Base-by-base conservation (phyloP, 2,888 invertebrate genomes). In the Cacoxenus indagator region DNA sequence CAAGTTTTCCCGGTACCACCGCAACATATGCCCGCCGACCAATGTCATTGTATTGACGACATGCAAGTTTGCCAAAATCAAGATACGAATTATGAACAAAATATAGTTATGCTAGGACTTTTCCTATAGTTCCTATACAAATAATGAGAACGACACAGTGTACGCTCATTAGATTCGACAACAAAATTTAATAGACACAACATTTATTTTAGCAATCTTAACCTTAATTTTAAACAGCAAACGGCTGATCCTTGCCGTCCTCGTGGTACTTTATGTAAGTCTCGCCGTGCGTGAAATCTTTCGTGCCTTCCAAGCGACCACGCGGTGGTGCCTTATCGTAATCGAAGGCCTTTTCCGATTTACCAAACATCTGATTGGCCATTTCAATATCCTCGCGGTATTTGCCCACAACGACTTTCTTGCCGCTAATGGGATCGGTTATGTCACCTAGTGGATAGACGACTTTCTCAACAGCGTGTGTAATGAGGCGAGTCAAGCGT, bases 401-500 rank as follows among this genome's bases (percentile, higher is more conserved):
- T 82, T 90, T 90, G 71, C 91, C 91, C 64, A 90, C 92, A 0
- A 93, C 92, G 48, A 94, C 92, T 87, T 93, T 93, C 84, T 94
- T 95, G 17, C 94, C 94, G 54, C 94, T 93, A 26, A 96, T 89
- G 1, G 96, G 96, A 88, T 96, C 95, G n/a, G 92, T 94, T 64
- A 95, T 89, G 88, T 96, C 95, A 76, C 96, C 96, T 77, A 93
- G 89, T 1, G 93, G 93, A 87, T 94, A 95, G 17, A 96, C 91
- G 4, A 96, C 91, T 85, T 95, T 92, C 81, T 93, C 90, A 0
- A 96, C 92, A 89, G 92, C 90, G 83, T 96, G 96, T 6, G 94
- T 93, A 9, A 96, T 93, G 1, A 95, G 87, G 70, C 92, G 92
- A 0, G 95, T 94, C 72, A 95, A 81, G 86, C 92, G 94, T 69